phyloP scores from a whole-genome alignment of 2,797 vertebrate genomes.

The Enteromius mattozi region DNA sequence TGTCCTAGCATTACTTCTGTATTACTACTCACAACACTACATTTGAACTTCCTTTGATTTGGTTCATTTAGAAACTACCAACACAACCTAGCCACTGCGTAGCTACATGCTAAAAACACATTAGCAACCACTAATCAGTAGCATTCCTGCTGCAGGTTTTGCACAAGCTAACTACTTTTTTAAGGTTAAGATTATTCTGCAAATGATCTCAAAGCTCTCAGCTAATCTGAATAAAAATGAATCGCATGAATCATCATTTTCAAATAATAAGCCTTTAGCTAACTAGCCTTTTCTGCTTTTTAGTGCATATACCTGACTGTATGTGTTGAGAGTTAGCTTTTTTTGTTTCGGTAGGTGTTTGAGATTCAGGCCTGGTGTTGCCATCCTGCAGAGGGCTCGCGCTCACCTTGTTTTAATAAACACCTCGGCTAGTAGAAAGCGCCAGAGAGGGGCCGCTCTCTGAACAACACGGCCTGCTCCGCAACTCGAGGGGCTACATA shows the following conservation, averaged over 20 bases:
- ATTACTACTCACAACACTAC: neutral
- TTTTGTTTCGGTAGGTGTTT: constrained; percentile 59
- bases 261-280: neutral
- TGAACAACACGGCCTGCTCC: constrained; percentile 63
- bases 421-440: constrained; percentile 65
- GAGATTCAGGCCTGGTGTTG: constrained; percentile 74
- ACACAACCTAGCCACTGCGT: neutral
- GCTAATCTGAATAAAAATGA: neutral
- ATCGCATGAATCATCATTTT: neutral
- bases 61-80: neutral
- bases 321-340: neutral
- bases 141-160: neutral
- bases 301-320: neutral
- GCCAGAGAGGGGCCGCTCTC: constrained; percentile 62
- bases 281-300: neutral
- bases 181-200: neutral
- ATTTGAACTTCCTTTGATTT: neutral
- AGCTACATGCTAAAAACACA: neutral
- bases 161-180: neutral
- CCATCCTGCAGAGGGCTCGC: constrained; percentile 67
- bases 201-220: neutral
- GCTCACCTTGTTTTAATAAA: constrained; percentile 83
- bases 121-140: neutral
- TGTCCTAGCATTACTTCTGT: neutral
- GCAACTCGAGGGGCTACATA: constrained; percentile 74